Percentiles rank a stretch among this genome's conserved stretches.
phyloP scores from a whole-genome alignment of 2,113 vertebrate species.

The Dasyprocta punctata region DNA sequence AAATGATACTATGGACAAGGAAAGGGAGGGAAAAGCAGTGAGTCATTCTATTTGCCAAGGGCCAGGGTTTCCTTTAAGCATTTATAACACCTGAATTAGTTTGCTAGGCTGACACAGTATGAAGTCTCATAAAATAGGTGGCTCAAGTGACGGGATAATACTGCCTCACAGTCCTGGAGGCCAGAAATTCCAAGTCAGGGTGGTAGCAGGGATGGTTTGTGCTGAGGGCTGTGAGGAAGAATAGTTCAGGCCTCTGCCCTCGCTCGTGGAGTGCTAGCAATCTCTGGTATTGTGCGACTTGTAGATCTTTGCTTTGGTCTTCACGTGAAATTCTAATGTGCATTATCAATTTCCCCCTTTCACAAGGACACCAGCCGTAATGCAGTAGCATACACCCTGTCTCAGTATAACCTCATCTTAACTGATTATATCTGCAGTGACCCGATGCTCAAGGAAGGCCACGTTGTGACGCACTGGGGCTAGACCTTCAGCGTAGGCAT shows the following conservation, averaged over 20 bases:
- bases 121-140: background rate
- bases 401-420: background rate
- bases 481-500: background rate
- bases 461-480: background rate
- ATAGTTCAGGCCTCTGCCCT: background rate
- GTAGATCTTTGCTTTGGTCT: background rate
- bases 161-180: background rate
- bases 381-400: background rate
- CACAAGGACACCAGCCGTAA: background rate
- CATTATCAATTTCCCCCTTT: background rate
- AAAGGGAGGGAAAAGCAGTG: background rate
- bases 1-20: background rate
- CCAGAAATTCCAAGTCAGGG: background rate
- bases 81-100: too few relatives aligned
- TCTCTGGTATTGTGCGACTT: background rate
- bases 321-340: background rate
- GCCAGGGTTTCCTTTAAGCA: background rate
- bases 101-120: background rate
- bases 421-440: background rate
- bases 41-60: background rate
- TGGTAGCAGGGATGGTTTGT: background rate
- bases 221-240: background rate
- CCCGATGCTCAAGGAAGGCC: background rate
- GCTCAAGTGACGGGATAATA: background rate
- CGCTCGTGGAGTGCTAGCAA: background rate